Evolutionary conservation across 2,888 invertebrate genomes (phyloP).

Genomic region (Lottia gigantea): DNA sequence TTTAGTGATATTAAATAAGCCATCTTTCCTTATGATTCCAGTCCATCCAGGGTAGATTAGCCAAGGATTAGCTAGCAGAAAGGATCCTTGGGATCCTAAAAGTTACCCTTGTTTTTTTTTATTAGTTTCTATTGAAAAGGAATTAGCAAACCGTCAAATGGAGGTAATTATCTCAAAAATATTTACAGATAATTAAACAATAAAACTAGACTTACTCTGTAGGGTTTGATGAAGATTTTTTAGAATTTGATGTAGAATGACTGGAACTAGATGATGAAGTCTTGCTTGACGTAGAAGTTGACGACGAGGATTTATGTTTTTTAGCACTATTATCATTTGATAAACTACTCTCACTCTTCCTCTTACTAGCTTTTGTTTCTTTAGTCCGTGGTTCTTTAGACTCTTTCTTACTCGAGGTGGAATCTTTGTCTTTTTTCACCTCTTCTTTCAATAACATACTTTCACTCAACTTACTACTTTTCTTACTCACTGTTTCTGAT

Average conservation of each 20-base stretch:
- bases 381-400: background rate
- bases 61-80: no score
- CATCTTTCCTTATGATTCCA: no score
- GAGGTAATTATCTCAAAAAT: no score
- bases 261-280: background rate
- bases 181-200: no score
- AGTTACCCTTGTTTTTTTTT: no score
- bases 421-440: conserved; percentile 4
- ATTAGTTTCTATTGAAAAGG: no score
- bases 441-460: background rate
- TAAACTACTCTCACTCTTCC: conserved; percentile 18
- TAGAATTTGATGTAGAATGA: background rate
- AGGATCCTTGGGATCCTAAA: no score
- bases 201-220: no score
- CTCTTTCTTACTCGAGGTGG: background rate
- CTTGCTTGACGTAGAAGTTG: background rate
- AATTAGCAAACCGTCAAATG: no score
- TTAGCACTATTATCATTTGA: conserved; percentile 14
- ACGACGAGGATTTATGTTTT: conserved; percentile 17
- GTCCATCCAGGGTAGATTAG: no score
- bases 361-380: conserved; percentile 15
- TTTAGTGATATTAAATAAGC: no score
- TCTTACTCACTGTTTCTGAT: background rate
- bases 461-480: background rate
- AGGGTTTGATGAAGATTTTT: no score